A percentile compares a stretch with the other conserved stretches of the same genome.
These are phyloP conservation scores for Ibycter americanus DNA, from an alignment of 2,797 vertebrate genomes.

Conservation along the genomic window DNA sequence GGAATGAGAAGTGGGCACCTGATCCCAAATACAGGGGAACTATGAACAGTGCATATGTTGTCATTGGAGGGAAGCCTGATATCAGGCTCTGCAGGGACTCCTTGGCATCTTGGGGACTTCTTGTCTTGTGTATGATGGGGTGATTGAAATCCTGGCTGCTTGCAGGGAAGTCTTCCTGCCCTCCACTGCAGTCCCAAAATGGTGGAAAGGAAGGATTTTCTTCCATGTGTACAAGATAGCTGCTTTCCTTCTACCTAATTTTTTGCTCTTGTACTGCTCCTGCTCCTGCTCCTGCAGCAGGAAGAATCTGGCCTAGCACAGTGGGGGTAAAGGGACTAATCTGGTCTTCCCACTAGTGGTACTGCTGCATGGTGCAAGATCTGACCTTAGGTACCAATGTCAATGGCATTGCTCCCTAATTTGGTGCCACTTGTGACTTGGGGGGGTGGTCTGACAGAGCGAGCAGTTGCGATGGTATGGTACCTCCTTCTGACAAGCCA, in stretches of 20 bases:
- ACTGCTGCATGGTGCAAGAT: background rate
- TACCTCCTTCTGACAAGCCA: background rate
- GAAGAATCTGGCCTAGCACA: background rate
- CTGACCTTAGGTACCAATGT: background rate
- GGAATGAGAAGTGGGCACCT: background rate
- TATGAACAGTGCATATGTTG: background rate
- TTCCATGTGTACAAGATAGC: background rate
- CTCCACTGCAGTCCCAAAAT: background rate
- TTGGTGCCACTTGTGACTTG: background rate
- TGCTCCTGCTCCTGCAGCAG: background rate
- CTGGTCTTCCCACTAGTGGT: background rate
- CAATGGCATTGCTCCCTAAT: background rate
- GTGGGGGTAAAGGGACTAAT: background rate
- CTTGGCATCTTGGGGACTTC: background rate
- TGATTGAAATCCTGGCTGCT: background rate
- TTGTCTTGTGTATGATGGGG: background rate
- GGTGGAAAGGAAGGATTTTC: background rate
- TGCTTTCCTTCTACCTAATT: background rate
- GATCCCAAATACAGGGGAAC: background rate
- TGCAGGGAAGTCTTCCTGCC: background rate
- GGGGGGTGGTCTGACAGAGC: background rate
- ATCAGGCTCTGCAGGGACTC: background rate
- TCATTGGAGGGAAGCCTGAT: background rate
- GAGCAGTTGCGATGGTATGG: background rate
- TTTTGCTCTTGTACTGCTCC: background rate